Conservation (phyloP, 2,797 vertebrate species). For the Scolopax bukidnonensis region DNA sequence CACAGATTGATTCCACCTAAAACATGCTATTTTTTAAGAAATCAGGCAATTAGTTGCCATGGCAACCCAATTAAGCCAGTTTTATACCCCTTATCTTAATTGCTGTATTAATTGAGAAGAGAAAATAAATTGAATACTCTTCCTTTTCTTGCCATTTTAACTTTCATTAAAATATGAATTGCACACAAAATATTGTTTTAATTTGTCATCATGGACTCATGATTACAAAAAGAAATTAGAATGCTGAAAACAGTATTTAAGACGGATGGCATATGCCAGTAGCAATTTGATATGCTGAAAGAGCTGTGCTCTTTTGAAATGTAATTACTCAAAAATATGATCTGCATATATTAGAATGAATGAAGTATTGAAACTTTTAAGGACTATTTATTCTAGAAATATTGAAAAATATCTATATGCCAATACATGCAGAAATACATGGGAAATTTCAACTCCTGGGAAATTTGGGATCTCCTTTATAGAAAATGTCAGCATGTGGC, state of each 20-base stretch:
- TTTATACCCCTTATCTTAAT: slow-evolving; percentile 74
- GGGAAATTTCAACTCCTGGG: background rate
- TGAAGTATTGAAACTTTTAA: slow-evolving; percentile 30
- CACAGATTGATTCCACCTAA: slow-evolving; percentile 69
- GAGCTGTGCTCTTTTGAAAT: slow-evolving; percentile 68
- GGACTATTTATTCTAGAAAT: background rate
- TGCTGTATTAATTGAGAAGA: slow-evolving; percentile 74
- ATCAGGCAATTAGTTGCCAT: slow-evolving; percentile 76
- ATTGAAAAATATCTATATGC: background rate
- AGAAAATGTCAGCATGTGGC: background rate
- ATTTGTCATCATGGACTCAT: slow-evolving; percentile 66
- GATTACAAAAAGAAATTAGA: slow-evolving; percentile 66
- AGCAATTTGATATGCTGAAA: slow-evolving; percentile 62
- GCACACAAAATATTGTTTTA: slow-evolving; percentile 74
- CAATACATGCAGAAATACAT: rapidly evolving
- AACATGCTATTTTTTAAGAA: slow-evolving; percentile 70
- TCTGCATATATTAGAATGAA: slow-evolving; percentile 40
- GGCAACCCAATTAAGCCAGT: slow-evolving; percentile 76
- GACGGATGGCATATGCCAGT: slow-evolving; percentile 62
- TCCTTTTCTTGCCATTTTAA: slow-evolving; percentile 67
- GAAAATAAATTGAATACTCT: slow-evolving; percentile 71
- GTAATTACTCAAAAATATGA: slow-evolving; percentile 69
- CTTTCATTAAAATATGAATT: slow-evolving; percentile 71
- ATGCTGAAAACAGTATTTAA: slow-evolving; percentile 73
- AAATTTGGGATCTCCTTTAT: background rate